A percentile compares a stretch with the other conserved stretches of the same genome.
Evolutionary conservation across 1,140 invertebrate species (phyloP).

Genomic region (Eumeta japonica): DNA sequence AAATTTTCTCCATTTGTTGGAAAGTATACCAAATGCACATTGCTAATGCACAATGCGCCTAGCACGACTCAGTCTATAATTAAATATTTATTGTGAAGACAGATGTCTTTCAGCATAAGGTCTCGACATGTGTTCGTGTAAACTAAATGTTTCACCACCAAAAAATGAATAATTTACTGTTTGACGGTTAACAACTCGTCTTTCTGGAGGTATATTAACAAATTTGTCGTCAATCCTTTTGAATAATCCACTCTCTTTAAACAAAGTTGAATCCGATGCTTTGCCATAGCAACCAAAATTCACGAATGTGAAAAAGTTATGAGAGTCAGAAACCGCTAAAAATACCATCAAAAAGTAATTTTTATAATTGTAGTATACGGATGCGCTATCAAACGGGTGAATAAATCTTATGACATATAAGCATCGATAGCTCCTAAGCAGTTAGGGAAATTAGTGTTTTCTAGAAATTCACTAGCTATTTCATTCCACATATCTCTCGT

Average conservation of each 20-base stretch:
- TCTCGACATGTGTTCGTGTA: constrained; percentile 11
- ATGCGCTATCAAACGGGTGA: constrained; percentile 8
- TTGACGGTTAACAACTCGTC: neutral
- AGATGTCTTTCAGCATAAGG: constrained; percentile 12
- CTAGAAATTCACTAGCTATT: constrained; percentile 1
- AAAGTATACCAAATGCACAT: constrained; percentile 20
- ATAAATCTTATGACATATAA: constrained; percentile 3
- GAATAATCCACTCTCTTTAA: neutral
- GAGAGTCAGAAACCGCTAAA: constrained; percentile 31
- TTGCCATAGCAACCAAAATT: constrained; percentile 37
- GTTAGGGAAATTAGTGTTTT: too few relatives aligned
- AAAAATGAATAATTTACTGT: neutral
- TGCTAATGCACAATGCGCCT: constrained; percentile 14
- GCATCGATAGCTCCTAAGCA: constrained; percentile 2
- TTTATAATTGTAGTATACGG: constrained; percentile 38
- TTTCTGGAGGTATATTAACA: neutral
- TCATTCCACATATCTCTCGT: neutral
- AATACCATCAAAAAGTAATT: constrained; percentile 26
- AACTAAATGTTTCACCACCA: constrained; percentile 1
- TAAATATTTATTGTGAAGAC: constrained; percentile 27
- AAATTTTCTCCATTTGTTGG: constrained; percentile 34
- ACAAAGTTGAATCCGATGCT: constrained; percentile 3
- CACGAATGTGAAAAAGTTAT: constrained; percentile 30
- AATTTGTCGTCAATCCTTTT: neutral
- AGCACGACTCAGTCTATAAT: constrained; percentile 35